Conservation (phyloP, 2,888 invertebrate species). For the Harpalus rufipes region DNA sequence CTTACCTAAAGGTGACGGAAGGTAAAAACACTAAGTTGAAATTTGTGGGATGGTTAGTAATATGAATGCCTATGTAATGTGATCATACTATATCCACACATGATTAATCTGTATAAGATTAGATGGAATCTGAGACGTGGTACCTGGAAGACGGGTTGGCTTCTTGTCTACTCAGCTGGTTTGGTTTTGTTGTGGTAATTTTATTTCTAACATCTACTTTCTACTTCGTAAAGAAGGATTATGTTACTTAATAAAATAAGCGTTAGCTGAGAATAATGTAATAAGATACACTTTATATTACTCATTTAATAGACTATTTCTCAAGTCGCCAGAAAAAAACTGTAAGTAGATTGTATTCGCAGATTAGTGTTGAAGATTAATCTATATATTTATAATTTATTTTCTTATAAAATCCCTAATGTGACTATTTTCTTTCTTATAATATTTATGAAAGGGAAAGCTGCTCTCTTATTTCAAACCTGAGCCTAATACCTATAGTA, state of each 20-base stretch:
- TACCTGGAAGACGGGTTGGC: not conserved
- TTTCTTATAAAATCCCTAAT: too few relatives aligned
- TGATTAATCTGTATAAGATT: not conserved
- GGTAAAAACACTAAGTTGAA: too few relatives aligned
- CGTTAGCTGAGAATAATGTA: not conserved
- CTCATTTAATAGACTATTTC: not conserved
- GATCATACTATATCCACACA: not conserved
- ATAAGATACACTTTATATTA: not conserved
- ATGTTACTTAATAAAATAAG: not conserved
- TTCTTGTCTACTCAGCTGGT: not conserved
- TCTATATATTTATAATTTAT: too few relatives aligned
- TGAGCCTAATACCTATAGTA: too few relatives aligned
- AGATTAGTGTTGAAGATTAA: not conserved
- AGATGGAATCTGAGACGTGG: not conserved
- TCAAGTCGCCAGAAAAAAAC: not conserved
- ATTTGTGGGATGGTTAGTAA: not conserved
- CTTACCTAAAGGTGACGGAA: too few relatives aligned
- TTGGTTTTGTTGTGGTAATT: not conserved
- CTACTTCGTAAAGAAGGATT: not conserved
- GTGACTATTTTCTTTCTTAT: too few relatives aligned
- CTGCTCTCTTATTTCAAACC: too few relatives aligned
- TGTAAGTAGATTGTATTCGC: not conserved
- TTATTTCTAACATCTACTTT: not conserved
- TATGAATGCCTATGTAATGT: not conserved
- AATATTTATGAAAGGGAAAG: too few relatives aligned